A percentile compares a stretch with the other conserved stretches of the same genome.
These are phyloP conservation scores for Tragopan temminckii DNA, from an alignment of 2,797 vertebrate species.

Conservation along the genomic window DNA sequence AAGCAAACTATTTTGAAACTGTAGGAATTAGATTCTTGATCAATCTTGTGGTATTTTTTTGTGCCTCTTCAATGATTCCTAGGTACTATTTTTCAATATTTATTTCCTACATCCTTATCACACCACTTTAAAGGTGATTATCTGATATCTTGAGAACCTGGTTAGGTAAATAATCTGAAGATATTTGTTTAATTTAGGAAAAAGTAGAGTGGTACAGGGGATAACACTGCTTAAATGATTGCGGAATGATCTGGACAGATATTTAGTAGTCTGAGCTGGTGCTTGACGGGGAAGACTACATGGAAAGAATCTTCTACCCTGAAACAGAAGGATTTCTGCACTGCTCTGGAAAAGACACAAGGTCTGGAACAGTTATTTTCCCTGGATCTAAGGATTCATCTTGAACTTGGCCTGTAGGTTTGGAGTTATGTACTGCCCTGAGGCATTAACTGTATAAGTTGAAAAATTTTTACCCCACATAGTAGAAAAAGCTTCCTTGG, in stretches of 20 bases:
- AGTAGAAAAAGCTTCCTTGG: not conserved
- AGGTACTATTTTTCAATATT: not conserved
- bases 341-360: not conserved
- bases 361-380: not conserved
- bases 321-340: not conserved
- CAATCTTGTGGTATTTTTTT: not conserved
- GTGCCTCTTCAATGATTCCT: not conserved
- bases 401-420: not conserved
- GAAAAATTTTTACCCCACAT: rapidly evolving
- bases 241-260: not conserved
- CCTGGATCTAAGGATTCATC: not conserved
- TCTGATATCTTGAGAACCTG: not conserved
- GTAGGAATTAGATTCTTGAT: not conserved
- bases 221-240: not conserved
- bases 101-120: not conserved
- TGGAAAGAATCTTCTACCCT: not conserved
- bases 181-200: not conserved
- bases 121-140: not conserved
- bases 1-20: not conserved
- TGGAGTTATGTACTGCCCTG: rapidly evolving
- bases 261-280: not conserved
- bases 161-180: not conserved
- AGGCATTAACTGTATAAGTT: rapidly evolving
- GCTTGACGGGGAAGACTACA: not conserved
- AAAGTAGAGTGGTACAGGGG: not conserved